These are phyloP conservation scores for Cacoxenus indagator DNA, from an alignment of 2,888 invertebrate species.

Conservation along the genomic window DNA sequence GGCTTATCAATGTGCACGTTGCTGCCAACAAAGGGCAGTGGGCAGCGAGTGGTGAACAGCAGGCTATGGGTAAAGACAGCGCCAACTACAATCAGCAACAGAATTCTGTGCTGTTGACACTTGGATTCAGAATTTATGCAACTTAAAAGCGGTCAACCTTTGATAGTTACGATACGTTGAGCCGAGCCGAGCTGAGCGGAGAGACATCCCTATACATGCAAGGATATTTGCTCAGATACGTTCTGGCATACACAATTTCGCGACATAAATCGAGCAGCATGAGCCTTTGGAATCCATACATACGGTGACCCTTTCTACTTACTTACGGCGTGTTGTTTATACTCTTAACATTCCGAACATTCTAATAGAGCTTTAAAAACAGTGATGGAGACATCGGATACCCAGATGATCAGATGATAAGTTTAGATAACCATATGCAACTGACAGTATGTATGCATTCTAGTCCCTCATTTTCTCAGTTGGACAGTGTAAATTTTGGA, in stretches of 20 bases:
- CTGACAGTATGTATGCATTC: too few species aligned
- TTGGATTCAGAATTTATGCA: conserved; percentile 65
- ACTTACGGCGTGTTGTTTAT: not conserved
- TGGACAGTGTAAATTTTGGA: too few species aligned
- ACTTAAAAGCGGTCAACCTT: conserved; percentile 65
- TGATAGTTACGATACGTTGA: conserved; percentile 34
- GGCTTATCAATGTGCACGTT: conserved; percentile 48
- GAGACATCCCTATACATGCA: not conserved
- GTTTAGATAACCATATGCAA: too few species aligned
- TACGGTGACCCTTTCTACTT: not conserved
- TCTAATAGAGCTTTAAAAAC: too few species aligned
- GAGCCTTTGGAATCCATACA: not conserved
- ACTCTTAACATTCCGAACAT: too few species aligned
- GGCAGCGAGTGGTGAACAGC: conserved; percentile 44
- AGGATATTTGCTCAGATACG: not conserved
- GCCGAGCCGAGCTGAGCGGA: not conserved
- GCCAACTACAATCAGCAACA: conserved; percentile 34
- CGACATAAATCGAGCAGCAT: conserved; percentile 1
- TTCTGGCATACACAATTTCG: not conserved
- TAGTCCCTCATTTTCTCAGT: too few species aligned
- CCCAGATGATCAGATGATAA: too few species aligned
- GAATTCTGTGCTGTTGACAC: conserved; percentile 65
- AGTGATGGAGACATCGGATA: too few species aligned
- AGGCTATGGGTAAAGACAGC: conserved; percentile 31
- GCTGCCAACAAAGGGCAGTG: conserved; percentile 39